These are phyloP conservation scores for Bombus superbus DNA, from an alignment of 1,140 invertebrate genomes.

Conservation along the genomic window DNA sequence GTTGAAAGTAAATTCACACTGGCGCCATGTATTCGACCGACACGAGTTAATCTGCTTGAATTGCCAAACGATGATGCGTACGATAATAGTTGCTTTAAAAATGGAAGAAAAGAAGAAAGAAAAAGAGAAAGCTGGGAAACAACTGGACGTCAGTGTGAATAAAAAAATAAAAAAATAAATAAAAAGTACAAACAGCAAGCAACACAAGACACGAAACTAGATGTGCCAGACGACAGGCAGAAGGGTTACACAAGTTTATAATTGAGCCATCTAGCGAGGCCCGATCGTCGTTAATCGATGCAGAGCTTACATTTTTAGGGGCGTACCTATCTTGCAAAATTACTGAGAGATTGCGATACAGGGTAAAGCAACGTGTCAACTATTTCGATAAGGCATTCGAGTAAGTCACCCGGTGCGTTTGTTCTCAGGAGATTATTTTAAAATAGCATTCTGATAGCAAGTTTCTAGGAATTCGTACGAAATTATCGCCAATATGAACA, in stretches of 20 bases:
- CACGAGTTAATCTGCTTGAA: background rate
- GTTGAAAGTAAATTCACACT: conserved; percentile 69
- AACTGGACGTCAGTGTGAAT: conserved; percentile 62
- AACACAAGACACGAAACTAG: conserved; percentile 82
- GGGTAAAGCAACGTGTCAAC: background rate
- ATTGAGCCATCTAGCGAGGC: conserved; percentile 24
- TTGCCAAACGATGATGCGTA: background rate
- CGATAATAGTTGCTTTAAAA: conserved; percentile 4
- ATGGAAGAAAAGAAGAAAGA: background rate
- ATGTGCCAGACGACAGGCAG: conserved; percentile 80
- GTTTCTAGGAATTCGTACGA: conserved; percentile 11
- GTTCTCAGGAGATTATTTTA: background rate
- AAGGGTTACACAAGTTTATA: conserved; percentile 66
- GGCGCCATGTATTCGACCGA: conserved; percentile 31
- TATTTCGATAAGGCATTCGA: conserved; percentile 15
- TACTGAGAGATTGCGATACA: background rate
- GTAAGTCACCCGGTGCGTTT: conserved; percentile 12
- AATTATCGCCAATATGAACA: conserved; percentile 8
- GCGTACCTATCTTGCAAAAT: conserved; percentile 7
- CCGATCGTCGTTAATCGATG: conserved; percentile 1
- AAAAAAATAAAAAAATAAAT: conserved; percentile 33
- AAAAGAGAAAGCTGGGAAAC: background rate
- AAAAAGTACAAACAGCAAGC: conserved; percentile 71
- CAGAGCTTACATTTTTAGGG: conserved; percentile 15
- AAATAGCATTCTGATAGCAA: conserved; percentile 14